Conservation (phyloP, 64 coral and sea anemone species). For the Catalaphyllia jardinei region DNA sequence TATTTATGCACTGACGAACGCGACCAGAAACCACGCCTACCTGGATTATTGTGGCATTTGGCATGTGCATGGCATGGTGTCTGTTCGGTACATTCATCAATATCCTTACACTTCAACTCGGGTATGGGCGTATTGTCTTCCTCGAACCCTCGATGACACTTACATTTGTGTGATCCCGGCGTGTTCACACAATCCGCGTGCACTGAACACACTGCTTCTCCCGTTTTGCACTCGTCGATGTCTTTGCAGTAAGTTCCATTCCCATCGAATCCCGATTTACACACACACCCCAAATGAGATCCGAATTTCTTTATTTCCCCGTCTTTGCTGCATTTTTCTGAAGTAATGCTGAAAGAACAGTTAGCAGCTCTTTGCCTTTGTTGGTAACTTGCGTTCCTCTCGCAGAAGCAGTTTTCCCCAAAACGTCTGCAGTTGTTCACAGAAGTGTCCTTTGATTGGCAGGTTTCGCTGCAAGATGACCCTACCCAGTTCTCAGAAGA, state of each 20-base stretch:
- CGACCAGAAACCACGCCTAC: background rate
- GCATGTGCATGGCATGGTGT: slow-evolving; percentile 1
- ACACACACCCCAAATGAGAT: slow-evolving; percentile 31
- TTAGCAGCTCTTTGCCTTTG: background rate
- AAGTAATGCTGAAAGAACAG: slow-evolving; percentile 50
- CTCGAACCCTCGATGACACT: slow-evolving; percentile 21
- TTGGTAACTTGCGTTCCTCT: background rate
- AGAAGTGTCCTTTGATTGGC: background rate
- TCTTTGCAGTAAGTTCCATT: slow-evolving; percentile 35
- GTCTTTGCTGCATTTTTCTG: slow-evolving; percentile 29
- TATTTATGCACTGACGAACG: too few relatives aligned
- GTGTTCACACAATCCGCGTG: slow-evolving; percentile 36
- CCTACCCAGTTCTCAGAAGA: background rate
- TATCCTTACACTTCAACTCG: background rate
- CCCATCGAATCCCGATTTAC: slow-evolving; percentile 36
- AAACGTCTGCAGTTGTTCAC: background rate
- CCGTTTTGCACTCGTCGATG: slow-evolving; percentile 41
- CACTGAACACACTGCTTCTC: background rate
- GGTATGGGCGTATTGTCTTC: background rate
- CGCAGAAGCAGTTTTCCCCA: slow-evolving; percentile 13
- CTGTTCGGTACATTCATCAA: slow-evolving; percentile 7
- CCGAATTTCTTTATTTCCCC: slow-evolving; percentile 29
- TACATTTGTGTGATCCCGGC: slow-evolving; percentile 9
- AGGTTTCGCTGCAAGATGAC: slow-evolving; percentile 3
- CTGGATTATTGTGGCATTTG: slow-evolving; percentile 14